phyloP scores from a whole-genome alignment of 2,888 invertebrate species.

The Callyntrura guangdongensis region DNA sequence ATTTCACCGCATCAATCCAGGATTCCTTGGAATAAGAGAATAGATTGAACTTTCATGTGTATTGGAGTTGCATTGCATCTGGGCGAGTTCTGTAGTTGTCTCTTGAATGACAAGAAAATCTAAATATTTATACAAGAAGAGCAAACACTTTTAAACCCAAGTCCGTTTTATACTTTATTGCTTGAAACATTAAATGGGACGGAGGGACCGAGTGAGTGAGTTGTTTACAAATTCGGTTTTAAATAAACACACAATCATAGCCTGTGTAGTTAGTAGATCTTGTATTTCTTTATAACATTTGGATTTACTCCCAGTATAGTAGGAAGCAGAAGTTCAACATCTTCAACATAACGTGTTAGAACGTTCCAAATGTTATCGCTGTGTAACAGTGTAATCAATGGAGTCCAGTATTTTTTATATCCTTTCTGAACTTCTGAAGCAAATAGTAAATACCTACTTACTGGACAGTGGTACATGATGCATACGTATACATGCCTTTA shows the following conservation, averaged over 20 bases:
- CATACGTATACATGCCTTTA: no score
- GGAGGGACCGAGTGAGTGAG: not conserved
- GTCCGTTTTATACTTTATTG: not conserved
- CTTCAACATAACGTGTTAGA: no score
- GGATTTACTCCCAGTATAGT: not conserved
- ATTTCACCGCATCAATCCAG: not conserved
- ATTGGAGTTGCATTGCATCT: not conserved
- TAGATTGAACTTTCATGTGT: constrained; percentile 7
- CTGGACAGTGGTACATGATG: no score
- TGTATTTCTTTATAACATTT: not conserved
- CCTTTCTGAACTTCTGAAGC: no score
- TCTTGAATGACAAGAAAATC: not conserved
- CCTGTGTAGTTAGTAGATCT: not conserved
- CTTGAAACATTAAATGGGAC: not conserved
- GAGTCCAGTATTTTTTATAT: no score
- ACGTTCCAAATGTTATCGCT: no score
- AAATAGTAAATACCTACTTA: no score
- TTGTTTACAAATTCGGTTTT: constrained; percentile 4
- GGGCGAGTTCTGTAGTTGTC: not conserved
- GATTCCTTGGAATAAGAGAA: not conserved
- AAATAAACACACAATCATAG: not conserved
- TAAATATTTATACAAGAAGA: constrained; percentile 29
- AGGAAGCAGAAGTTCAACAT: not conserved
- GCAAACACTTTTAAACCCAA: not conserved
- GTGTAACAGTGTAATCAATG: no score